Evolutionary conservation across 2,113 vertebrate genomes (phyloP).

Genomic region (Sapayoa aenigma): DNA sequence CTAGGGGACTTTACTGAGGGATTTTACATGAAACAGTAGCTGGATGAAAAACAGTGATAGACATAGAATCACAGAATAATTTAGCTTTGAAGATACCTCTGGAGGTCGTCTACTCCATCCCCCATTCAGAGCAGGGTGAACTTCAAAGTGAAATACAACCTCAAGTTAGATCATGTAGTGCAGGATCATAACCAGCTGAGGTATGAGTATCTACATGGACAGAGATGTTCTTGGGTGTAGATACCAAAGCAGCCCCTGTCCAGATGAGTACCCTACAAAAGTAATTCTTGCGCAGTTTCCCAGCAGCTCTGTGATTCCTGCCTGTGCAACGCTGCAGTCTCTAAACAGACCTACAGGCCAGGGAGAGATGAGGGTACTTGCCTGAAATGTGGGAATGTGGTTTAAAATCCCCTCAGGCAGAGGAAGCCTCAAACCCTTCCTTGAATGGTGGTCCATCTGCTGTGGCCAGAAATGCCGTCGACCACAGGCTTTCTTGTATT

Average conservation of each 20-base stretch:
- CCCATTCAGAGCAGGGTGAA: background rate
- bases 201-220: background rate
- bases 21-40: conserved; percentile 64
- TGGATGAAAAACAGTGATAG: conserved; percentile 55
- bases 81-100: conserved; percentile 63
- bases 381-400: conserved; percentile 67
- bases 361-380: conserved; percentile 25
- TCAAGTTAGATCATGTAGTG: conserved; percentile 24
- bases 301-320: background rate
- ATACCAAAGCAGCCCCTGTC: background rate
- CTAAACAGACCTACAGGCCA: conserved; percentile 44
- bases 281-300: background rate
- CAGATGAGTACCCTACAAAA: background rate
- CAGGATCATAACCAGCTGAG: conserved; percentile 26
- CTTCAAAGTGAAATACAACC: conserved; percentile 63
- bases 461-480: conserved; percentile 53
- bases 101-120: conserved; percentile 50
- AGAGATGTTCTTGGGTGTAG: background rate
- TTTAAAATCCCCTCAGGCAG: conserved; percentile 66
- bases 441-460: conserved; percentile 71
- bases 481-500: conserved; percentile 61
- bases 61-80: conserved; percentile 36
- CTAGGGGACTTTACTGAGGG: conserved; percentile 8
- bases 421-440: conserved; percentile 69
- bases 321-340: background rate